These are phyloP conservation scores for Champsocephalus esox DNA, from an alignment of 2,797 vertebrate species.

Conservation along the genomic window DNA sequence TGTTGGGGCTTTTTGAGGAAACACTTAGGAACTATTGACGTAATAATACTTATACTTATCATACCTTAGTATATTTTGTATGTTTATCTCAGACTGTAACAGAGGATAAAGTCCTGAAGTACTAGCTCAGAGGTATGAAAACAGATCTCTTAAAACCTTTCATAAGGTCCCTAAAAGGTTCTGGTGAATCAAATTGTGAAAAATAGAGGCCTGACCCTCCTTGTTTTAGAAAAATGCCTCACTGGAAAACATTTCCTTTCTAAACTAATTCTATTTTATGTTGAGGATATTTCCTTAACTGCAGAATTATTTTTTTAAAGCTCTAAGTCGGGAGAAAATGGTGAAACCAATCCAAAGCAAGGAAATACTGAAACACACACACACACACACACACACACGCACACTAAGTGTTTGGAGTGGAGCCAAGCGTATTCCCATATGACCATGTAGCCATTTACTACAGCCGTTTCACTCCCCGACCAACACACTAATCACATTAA, in stretches of 20 bases:
- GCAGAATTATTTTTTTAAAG: not conserved
- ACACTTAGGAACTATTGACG: constrained; percentile 5
- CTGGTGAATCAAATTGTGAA: no score
- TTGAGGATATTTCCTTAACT: not conserved
- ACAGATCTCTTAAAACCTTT: not conserved
- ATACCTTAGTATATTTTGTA: constrained; percentile 1
- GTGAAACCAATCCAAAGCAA: constrained; percentile 13
- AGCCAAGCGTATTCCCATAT: constrained; percentile 83
- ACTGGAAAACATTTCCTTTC: not conserved
- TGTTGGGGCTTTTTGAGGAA: constrained; percentile 24
- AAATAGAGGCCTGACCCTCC: not conserved
- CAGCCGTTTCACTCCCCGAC: constrained; percentile 81
- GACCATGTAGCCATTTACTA: constrained; percentile 85
- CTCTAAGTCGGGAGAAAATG: not conserved
- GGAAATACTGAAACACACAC: constrained; percentile 54
- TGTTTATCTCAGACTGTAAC: not conserved
- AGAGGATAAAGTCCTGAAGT: not conserved
- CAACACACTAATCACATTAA: constrained; percentile 94
- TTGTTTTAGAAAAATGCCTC: not conserved
- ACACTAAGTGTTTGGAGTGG: constrained; percentile 83
- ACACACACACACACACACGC: constrained; percentile 50
- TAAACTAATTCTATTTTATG: not conserved
- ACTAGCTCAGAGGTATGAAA: not conserved
- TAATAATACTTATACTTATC: constrained; percentile 15
- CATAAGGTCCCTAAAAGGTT: not conserved